Evolutionary conservation across 2,113 vertebrate genomes (phyloP).

Genomic region (Phylloscopus trochilus): DNA sequence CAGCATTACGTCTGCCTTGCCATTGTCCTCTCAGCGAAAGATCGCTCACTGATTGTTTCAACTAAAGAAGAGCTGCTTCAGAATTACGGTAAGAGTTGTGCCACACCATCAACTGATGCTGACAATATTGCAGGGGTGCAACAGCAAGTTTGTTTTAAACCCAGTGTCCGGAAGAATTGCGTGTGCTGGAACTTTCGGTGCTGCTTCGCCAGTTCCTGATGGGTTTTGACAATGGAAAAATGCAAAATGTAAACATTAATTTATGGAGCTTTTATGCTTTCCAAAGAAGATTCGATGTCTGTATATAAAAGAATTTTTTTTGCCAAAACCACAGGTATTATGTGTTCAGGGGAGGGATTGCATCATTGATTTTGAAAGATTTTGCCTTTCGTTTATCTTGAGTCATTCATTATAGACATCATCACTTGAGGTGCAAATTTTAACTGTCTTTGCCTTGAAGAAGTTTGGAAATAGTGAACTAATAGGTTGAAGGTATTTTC

Average conservation of each 20-base stretch:
- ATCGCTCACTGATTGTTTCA: constrained; percentile 91
- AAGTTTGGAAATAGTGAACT: neutral
- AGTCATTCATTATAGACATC: neutral
- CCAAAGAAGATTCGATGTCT: neutral
- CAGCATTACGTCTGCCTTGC: constrained; percentile 95
- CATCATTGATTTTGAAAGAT: neutral
- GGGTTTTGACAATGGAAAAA: neutral
- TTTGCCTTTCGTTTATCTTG: neutral
- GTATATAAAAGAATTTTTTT: neutral
- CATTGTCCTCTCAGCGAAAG: constrained; percentile 89
- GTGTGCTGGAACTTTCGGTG: rapidly evolving
- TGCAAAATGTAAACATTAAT: neutral
- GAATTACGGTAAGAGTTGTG: constrained; percentile 79
- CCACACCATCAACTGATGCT: neutral
- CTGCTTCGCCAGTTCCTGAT: neutral
- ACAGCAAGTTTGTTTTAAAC: neutral
- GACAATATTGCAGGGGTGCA: rapidly evolving
- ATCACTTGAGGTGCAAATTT: neutral
- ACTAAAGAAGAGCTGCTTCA: constrained; percentile 97
- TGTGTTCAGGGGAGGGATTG: neutral
- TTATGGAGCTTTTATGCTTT: neutral
- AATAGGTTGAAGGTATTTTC: neutral
- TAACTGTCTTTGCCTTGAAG: neutral
- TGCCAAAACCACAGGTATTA: neutral
- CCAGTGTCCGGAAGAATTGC: neutral